These are phyloP conservation scores for Amphipyra berbera DNA, from an alignment of 2,888 invertebrate genomes.

Conservation along the genomic window DNA sequence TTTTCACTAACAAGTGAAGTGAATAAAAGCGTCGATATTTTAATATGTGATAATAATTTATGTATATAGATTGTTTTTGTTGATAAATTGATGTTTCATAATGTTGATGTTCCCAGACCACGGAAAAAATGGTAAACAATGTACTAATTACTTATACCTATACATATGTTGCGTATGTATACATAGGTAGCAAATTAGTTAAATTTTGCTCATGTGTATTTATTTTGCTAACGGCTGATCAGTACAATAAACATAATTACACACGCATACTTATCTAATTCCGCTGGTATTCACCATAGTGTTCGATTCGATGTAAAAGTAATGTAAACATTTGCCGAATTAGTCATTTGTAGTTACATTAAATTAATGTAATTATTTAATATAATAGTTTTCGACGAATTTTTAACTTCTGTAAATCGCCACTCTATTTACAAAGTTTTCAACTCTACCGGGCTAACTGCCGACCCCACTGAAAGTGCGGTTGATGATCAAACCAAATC, in stretches of 20 bases:
- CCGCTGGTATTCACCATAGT: conserved; percentile 80
- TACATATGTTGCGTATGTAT: conserved; percentile 49
- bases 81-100: conserved; percentile 85
- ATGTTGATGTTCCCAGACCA: conserved; percentile 84
- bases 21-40: conserved; percentile 78
- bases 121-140: conserved; percentile 67
- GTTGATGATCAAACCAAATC: conserved; percentile 59
- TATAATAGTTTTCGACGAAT: conserved; percentile 79
- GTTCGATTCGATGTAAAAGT: conserved; percentile 79
- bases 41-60: conserved; percentile 72
- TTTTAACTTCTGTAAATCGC: conserved; percentile 75
- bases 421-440: conserved; percentile 75
- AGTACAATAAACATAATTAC: conserved; percentile 46
- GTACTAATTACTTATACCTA: conserved; percentile 56
- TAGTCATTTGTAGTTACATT: conserved; percentile 83
- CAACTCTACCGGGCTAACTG: conserved; percentile 69
- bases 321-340: conserved; percentile 85
- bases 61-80: conserved; percentile 85
- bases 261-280: conserved; percentile 53
- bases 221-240: conserved; percentile 60
- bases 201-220: conserved; percentile 52
- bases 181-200: conserved; percentile 53
- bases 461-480: conserved; percentile 66
- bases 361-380: conserved; percentile 65
- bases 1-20: conserved; percentile 34